These are phyloP conservation scores for Tachysurus vachellii DNA, from an alignment of 2,113 vertebrate species.

Conservation along the genomic window DNA sequence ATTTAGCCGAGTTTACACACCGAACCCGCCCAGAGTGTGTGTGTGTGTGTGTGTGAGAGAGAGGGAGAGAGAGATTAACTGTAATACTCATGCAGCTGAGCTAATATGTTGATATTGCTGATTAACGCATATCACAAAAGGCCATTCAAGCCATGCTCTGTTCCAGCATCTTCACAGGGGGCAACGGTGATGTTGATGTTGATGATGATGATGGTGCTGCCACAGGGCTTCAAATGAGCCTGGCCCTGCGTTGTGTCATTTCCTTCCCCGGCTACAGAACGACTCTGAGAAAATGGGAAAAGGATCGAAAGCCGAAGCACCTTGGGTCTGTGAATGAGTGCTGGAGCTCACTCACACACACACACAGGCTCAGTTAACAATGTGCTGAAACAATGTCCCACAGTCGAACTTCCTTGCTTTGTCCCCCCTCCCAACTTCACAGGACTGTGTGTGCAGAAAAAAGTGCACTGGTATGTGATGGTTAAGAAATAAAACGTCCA, in stretches of 20 bases:
- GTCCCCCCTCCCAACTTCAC: constrained; percentile 71
- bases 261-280: constrained; percentile 53
- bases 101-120: constrained; percentile 39
- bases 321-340: constrained; percentile 53
- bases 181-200: not conserved
- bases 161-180: constrained; percentile 27
- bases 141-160: not conserved
- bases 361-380: constrained; percentile 69
- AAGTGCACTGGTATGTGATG: not conserved
- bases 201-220: constrained; percentile 26
- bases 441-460: constrained; percentile 52
- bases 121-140: constrained; percentile 11
- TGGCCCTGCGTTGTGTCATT: constrained; percentile 39
- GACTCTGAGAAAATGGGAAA: constrained; percentile 53
- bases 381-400: constrained; percentile 73
- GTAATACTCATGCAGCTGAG: constrained; percentile 19
- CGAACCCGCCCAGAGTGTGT: not conserved
- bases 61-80: not conserved
- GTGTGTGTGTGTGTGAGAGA: not conserved
- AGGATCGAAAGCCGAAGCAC: constrained; percentile 38
- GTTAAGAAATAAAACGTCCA: not conserved
- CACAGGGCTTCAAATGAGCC: constrained; percentile 41
- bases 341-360: constrained; percentile 45
- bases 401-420: constrained; percentile 77
- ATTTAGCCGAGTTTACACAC: not conserved